Evolutionary conservation across 2,888 invertebrate genomes (phyloP), one percentile per base, ranked within the genome.

Genomic region (Agrenia bidenticulata): DNA sequence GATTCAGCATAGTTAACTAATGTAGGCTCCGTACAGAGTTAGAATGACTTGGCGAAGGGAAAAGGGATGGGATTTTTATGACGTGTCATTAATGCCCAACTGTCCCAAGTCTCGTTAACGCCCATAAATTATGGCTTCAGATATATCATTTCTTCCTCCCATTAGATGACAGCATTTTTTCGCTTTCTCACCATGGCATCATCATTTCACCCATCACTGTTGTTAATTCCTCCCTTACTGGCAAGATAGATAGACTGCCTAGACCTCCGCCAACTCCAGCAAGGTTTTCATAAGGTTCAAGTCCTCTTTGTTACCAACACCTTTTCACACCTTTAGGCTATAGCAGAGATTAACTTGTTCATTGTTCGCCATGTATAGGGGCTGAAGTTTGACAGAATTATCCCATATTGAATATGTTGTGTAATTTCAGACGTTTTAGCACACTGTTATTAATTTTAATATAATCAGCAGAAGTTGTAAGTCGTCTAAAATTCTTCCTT

Each of bases 61-160:
- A n/a, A 45, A 45, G 19, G 45, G 55, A 64, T 62, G 70, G 56
- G 61, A 58, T 68, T 69, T 73, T 73, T 73, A 73, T 73, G 67
- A 69, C 70, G 69, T 59, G 67, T 73, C 70, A 70, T 73, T 70
- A 70, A 73, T 69, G 69, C 69, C 66, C 65, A 51, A 64, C 70
- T 73, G 70, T 73, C 70, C 62, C 63, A 59, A 54, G 62, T 66
- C 69, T 73, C 69, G 70, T 71, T 73, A 71, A 68, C 71, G 64
- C 69, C 70, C 65, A 69, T 71, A 73, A 73, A 70, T 73, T 73
- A 69, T 69, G 63, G 56, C 53, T 64, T 70, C 63, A 26, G 51
- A 61, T 62, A 64, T 67, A 67, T 67, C 64, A 64, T 58, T 61
- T 57, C 26, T 53, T 63, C 61, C 64, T 51, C 64, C 67, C 61